Base-by-base conservation (phyloP, 2,797 vertebrate species). In the Steatocranus sp. region DNA sequence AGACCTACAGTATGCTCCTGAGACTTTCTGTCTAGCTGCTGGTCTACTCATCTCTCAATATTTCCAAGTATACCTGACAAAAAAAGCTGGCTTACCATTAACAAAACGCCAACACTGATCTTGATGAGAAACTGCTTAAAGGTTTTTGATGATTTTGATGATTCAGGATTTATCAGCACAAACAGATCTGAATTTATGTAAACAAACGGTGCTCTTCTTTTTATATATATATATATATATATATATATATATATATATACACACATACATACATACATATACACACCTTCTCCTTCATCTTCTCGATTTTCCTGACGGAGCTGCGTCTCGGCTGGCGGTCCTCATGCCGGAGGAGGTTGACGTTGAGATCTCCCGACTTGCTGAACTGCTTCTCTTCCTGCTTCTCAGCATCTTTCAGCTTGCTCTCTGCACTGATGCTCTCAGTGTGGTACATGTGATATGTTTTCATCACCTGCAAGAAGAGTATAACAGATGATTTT, bases 361-460 rank as follows among this genome's bases (percentile, higher is more conserved):
- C 97, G 0, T 97, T 98, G 78, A 99, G 97, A 89, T 99, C 98
- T 14, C 97, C 98, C 0, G 98, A 96, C 91, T 98, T 99, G 93
- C 97, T 98, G 94, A 98, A 99, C 93, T 99, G 98, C 87, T 99
- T 99, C 82, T 99, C 98, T 68, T 99, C 98, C 95, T 99, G 98
- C 92, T 99, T 99, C 94, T 99, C 98, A 0, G 98, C 98, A 10
- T 99, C 98, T 89, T 99, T 99, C 93, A 99, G 97, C 91, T 99
- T 99, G 96, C 97, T 98, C 92, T 99, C 98, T 0, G 98, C 98
- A 0, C 98, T 99, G 94, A 99, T 98, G 95, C 98, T 99, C 91
- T 99, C 98, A 0, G 98, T 97, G 0, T 99, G 98, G 92, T 99
- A 99, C 98, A 99, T 99, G 96, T 99, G 98, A 94, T 99, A 99